phyloP scores from a whole-genome alignment of 2,113 vertebrate genomes.

The Nyctibius bracteatus region DNA sequence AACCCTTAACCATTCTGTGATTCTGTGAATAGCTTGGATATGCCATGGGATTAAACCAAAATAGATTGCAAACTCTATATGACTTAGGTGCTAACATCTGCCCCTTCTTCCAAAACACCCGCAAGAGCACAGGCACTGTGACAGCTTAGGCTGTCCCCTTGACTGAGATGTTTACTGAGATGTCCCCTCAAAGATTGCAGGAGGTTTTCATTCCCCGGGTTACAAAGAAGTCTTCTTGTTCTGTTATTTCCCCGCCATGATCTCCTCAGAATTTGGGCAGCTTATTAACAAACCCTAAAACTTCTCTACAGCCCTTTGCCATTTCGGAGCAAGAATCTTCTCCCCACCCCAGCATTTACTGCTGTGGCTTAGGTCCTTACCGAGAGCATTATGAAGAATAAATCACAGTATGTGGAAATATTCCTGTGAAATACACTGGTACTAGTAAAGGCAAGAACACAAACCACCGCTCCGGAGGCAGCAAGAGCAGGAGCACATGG shows the following conservation, averaged over 20 bases:
- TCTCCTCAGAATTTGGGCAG: not conserved
- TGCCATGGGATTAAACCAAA: not conserved
- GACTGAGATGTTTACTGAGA: not conserved
- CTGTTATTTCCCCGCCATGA: not conserved
- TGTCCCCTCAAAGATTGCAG: not conserved
- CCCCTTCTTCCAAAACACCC: not conserved
- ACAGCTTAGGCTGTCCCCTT: not conserved
- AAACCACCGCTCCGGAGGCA: not conserved
- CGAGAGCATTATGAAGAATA: not conserved
- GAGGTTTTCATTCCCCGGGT: not conserved
- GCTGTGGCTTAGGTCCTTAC: not conserved
- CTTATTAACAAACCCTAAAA: not conserved
- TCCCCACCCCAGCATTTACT: not conserved
- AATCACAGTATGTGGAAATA: not conserved
- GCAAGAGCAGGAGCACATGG: not conserved
- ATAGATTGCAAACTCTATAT: rapidly evolving
- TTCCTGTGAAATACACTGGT: not conserved
- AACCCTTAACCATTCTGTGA: no score
- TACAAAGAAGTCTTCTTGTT: not conserved
- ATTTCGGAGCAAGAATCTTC: not conserved
- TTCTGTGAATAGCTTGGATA: not conserved
- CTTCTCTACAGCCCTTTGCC: not conserved
- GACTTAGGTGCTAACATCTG: not conserved
- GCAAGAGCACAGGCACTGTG: not conserved
- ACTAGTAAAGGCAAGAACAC: not conserved